Conservation (phyloP, 2,113 vertebrate genomes). For the Philantomba maxwellii region DNA sequence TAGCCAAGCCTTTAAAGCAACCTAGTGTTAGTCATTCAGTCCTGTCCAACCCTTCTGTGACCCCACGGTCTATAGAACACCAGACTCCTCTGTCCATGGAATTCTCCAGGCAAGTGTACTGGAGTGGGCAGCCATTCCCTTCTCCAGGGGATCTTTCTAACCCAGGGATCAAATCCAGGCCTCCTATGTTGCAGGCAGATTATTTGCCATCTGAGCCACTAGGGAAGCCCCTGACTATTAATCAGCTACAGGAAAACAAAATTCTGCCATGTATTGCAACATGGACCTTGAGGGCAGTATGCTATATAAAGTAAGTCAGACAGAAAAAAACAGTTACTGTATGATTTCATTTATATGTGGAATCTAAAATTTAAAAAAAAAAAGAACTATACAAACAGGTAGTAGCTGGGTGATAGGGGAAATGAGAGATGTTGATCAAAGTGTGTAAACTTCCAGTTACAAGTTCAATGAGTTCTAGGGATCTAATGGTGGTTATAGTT, state of each 20-base stretch:
- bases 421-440: background rate
- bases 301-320: background rate
- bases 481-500: background rate
- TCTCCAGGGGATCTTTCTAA: background rate
- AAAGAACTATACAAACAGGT: background rate
- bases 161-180: background rate
- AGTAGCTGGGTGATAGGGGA: background rate
- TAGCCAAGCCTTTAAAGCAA: background rate
- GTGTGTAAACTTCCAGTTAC: background rate
- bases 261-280: background rate
- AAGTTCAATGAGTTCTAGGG: background rate
- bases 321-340: background rate
- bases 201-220: background rate
- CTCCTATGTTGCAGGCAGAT: background rate
- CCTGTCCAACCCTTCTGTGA: background rate
- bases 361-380: background rate
- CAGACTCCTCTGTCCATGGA: background rate
- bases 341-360: background rate
- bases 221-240: background rate
- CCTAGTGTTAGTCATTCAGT: background rate
- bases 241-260: background rate
- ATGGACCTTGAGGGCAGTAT: background rate
- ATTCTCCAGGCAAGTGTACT: background rate
- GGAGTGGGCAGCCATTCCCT: background rate
- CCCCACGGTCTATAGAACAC: background rate